phyloP scores from a whole-genome alignment of 2,888 invertebrate genomes.

The Caenorhabditis macrosperma region DNA sequence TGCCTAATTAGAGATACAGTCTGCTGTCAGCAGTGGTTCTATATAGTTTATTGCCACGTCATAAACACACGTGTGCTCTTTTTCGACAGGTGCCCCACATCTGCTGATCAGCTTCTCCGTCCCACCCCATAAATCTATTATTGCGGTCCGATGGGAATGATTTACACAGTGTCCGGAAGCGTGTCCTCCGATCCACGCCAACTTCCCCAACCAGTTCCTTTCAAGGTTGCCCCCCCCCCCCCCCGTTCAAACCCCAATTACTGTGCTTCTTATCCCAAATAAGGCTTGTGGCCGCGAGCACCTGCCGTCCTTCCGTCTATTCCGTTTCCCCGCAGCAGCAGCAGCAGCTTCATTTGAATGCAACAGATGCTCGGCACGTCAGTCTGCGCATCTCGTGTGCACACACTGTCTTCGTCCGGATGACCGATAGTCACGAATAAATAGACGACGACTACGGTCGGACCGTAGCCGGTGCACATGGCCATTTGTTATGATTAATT shows the following conservation, averaged over 20 bases:
- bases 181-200: neutral
- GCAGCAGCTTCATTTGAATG: slow-evolving; percentile 49
- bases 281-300: slow-evolving; percentile 20
- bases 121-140: slow-evolving; percentile 23
- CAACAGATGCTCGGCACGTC: slow-evolving; percentile 48
- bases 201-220: slow-evolving; percentile 7
- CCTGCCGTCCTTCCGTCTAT: slow-evolving; percentile 38
- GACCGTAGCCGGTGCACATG: slow-evolving; percentile 16
- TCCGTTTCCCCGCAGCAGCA: slow-evolving; percentile 43
- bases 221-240: neutral
- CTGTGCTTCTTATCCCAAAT: slow-evolving; percentile 1
- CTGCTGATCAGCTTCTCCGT: slow-evolving; percentile 9
- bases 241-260: slow-evolving; percentile 5
- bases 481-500: slow-evolving; percentile 50
- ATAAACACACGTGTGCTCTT: slow-evolving; percentile 1
- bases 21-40: neutral
- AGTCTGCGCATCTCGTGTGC: slow-evolving; percentile 17
- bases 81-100: slow-evolving; percentile 13
- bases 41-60: slow-evolving; percentile 22
- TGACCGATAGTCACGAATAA: slow-evolving; percentile 40
- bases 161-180: slow-evolving; percentile 29
- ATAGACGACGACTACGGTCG: slow-evolving; percentile 22
- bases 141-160: slow-evolving; percentile 23
- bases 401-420: slow-evolving; percentile 3
- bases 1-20: too few species aligned